Conservation (phyloP, 2,113 vertebrate genomes). For the Salminus brasiliensis region DNA sequence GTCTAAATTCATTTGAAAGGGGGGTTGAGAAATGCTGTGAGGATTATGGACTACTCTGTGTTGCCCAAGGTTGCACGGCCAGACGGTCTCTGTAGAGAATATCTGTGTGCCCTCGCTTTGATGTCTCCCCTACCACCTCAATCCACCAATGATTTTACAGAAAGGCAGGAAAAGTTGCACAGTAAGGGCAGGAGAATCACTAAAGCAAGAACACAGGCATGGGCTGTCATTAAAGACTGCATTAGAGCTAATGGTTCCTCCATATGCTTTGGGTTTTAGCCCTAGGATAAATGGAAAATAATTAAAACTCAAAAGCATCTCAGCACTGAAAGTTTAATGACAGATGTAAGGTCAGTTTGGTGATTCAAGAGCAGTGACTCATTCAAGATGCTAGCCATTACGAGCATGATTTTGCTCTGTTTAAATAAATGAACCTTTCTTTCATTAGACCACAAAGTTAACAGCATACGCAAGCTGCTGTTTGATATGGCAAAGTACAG, state of each 20-base stretch:
- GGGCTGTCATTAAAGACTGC: conserved; percentile 69
- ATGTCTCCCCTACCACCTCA: conserved; percentile 58
- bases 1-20: not conserved
- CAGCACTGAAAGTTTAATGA: conserved; percentile 28
- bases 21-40: not conserved
- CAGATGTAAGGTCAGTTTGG: conserved; percentile 46
- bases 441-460: conserved; percentile 19
- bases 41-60: conserved; percentile 11
- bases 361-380: conserved; percentile 22
- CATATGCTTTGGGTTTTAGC: conserved; percentile 61
- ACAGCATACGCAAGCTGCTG: conserved; percentile 33
- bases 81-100: conserved; percentile 47
- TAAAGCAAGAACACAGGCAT: conserved; percentile 66
- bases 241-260: conserved; percentile 69
- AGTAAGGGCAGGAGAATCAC: conserved; percentile 62
- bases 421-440: conserved; percentile 14
- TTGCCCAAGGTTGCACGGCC: conserved; percentile 15
- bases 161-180: conserved; percentile 64
- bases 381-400: conserved; percentile 42
- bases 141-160: conserved; percentile 66
- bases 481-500: conserved; percentile 26
- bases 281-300: conserved; percentile 57
- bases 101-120: conserved; percentile 57
- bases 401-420: conserved; percentile 25
- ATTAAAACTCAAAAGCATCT: conserved; percentile 58